A percentile compares a stretch with the other conserved stretches of the same genome.
Conservation (phyloP, 2,113 vertebrate species). For the Chinchilla lanigera region DNA sequence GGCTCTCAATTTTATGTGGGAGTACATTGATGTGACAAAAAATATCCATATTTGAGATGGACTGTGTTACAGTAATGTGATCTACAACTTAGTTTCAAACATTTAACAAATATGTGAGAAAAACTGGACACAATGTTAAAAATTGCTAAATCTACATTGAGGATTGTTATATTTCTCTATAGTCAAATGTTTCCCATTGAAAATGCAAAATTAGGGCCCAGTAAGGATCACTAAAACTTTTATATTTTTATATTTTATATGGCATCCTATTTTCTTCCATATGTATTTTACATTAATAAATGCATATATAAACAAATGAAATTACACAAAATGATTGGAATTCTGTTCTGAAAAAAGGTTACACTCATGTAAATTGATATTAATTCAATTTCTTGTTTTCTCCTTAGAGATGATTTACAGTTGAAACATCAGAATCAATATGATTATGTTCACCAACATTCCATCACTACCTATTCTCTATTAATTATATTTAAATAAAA, state of each 20-base stretch:
- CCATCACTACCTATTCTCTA: constrained; percentile 49
- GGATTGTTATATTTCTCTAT: background rate
- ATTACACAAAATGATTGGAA: background rate
- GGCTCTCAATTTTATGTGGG: background rate
- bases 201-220: background rate
- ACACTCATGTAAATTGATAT: background rate
- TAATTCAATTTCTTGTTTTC: background rate
- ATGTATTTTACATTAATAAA: background rate
- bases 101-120: background rate
- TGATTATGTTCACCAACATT: constrained; percentile 14
- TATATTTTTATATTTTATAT: background rate
- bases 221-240: background rate
- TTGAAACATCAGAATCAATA: constrained; percentile 17
- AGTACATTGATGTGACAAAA: background rate
- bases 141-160: background rate
- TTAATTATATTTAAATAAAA: constrained; percentile 56
- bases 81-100: background rate
- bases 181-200: background rate
- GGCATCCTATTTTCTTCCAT: background rate
- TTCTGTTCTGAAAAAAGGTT: background rate
- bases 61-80: background rate
- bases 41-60: background rate
- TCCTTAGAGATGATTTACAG: constrained; percentile 26
- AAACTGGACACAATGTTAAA: background rate
- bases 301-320: background rate